Evolutionary conservation across 1,140 invertebrate species (phyloP).

Genomic region (Oryctes rhinoceros): DNA sequence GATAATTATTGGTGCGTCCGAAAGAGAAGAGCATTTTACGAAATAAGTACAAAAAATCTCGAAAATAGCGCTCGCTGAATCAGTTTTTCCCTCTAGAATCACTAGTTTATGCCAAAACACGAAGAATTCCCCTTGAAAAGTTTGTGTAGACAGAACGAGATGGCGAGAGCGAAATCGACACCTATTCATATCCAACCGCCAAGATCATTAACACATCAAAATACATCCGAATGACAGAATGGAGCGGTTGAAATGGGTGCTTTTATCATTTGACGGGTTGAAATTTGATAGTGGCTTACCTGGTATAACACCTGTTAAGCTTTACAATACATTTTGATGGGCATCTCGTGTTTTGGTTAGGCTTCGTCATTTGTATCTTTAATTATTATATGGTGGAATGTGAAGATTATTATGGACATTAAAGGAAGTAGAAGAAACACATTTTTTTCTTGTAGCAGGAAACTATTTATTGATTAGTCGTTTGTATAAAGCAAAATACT

Average conservation of each 20-base stretch:
- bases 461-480: too few relatives aligned
- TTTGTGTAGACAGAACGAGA: too few relatives aligned
- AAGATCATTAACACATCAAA: slow-evolving; percentile 18
- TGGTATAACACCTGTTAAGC: neutral
- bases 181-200: neutral
- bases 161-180: neutral
- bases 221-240: neutral
- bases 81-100: too few relatives aligned
- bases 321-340: neutral
- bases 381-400: too few relatives aligned
- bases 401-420: too few relatives aligned
- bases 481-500: too few relatives aligned
- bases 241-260: slow-evolving; percentile 15
- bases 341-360: too few relatives aligned
- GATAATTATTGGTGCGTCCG: neutral
- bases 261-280: slow-evolving; percentile 15
- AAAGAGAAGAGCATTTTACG: neutral
- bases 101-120: too few relatives aligned
- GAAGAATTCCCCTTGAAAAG: too few relatives aligned
- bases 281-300: neutral
- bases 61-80: neutral
- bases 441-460: too few relatives aligned
- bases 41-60: neutral
- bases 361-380: too few relatives aligned
- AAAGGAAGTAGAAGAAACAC: too few relatives aligned